Evolutionary conservation across 2,113 vertebrate species (phyloP).

Genomic region (Lepus europaeus): DNA sequence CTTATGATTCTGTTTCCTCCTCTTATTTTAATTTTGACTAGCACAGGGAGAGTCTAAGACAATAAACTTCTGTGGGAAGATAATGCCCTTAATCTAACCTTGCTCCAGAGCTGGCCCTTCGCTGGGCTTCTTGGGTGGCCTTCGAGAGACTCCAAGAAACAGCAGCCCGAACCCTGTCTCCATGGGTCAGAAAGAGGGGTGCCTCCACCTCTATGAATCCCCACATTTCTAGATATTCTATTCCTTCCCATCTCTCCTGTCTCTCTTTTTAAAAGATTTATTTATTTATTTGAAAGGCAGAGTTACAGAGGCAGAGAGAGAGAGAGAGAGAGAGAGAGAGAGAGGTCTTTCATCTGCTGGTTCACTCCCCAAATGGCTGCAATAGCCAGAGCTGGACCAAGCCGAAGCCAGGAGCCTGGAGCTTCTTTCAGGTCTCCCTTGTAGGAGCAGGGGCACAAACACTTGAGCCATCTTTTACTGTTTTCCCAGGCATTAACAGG

Average conservation of each 20-base stretch:
- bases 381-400: too few relatives aligned
- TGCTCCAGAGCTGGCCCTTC: not conserved
- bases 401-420: too few relatives aligned
- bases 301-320: too few relatives aligned
- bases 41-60: not conserved
- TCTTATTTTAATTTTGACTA: not conserved
- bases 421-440: too few relatives aligned
- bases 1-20: not conserved
- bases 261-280: not conserved
- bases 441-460: too few relatives aligned
- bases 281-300: too few relatives aligned
- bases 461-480: too few relatives aligned
- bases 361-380: too few relatives aligned
- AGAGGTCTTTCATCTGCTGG: too few relatives aligned
- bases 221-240: not conserved
- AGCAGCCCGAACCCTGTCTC: not conserved
- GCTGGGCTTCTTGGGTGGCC: constrained; percentile 34
- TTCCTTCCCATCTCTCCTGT: not conserved
- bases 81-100: not conserved
- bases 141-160: not conserved
- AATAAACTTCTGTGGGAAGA: not conserved
- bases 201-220: not conserved
- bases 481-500: too few relatives aligned
- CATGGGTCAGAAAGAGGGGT: not conserved
- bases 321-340: too few relatives aligned